Percentiles rank a stretch among this genome's conserved stretches.
phyloP scores from a whole-genome alignment of 2,113 vertebrate species.

The Salvator merianae region DNA sequence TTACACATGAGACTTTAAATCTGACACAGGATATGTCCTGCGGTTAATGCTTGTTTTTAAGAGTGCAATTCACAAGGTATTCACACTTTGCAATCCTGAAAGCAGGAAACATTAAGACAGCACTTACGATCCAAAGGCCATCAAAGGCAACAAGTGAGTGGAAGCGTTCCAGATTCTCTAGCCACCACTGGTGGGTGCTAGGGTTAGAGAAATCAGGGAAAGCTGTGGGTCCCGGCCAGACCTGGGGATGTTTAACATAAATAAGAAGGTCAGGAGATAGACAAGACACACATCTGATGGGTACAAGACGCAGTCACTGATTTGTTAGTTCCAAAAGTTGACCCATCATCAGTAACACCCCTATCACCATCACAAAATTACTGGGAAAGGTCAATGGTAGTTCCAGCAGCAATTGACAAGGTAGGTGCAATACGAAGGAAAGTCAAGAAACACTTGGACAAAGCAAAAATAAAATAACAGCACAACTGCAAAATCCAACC shows the following conservation, averaged over 20 bases:
- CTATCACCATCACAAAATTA: too few relatives aligned
- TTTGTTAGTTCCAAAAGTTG: too few relatives aligned
- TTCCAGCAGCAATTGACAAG: too few relatives aligned
- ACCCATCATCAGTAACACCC: too few relatives aligned
- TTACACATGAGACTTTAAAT: too few relatives aligned
- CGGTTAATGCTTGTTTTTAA: neutral
- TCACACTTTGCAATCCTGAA: too few relatives aligned
- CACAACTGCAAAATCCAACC: too few relatives aligned
- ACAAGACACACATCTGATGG: neutral
- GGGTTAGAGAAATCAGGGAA: conserved; percentile 86
- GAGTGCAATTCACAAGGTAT: neutral
- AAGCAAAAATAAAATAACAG: too few relatives aligned
- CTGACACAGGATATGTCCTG: too few relatives aligned
- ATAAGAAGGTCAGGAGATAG: neutral
- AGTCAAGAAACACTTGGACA: too few relatives aligned
- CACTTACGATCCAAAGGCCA: conserved; percentile 84
- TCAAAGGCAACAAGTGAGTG: conserved; percentile 81
- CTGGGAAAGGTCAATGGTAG: too few relatives aligned
- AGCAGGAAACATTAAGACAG: neutral
- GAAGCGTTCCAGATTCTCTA: conserved; percentile 81
- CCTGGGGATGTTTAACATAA: conserved; percentile 63
- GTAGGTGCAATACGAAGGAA: too few relatives aligned
- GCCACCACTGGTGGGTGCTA: conserved; percentile 85
- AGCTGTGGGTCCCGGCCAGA: conserved; percentile 88
- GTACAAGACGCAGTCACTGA: neutral